A percentile compares a stretch with the other conserved stretches of the same genome.
phyloP scores from a whole-genome alignment of 2,888 invertebrate genomes.

The Lordiphosa andalusiaca region DNA sequence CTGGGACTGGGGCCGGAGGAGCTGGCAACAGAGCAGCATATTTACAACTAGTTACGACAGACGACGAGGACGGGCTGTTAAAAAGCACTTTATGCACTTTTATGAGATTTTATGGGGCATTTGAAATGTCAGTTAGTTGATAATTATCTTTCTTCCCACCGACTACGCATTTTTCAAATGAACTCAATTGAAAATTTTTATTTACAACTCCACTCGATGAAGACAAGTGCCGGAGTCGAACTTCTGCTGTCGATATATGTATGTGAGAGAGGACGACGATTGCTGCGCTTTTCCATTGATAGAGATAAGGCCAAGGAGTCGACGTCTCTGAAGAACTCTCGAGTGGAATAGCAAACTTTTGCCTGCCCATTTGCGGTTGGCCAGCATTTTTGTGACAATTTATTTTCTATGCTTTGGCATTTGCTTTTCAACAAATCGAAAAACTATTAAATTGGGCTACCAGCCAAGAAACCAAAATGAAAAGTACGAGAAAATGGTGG shows the following conservation, averaged over 20 bases:
- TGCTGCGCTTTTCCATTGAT: conserved; percentile 54
- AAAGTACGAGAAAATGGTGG: conserved; percentile 21
- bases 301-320: conserved; percentile 67
- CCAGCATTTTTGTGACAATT: conserved; percentile 72
- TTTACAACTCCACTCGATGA: conserved; percentile 47
- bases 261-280: conserved; percentile 32
- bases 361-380: conserved; percentile 46
- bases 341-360: conserved; percentile 12
- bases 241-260: conserved; percentile 37
- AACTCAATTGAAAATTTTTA: conserved; percentile 63
- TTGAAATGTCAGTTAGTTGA: conserved; percentile 54
- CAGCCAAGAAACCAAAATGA: conserved; percentile 51
- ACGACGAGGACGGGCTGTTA: conserved; percentile 36
- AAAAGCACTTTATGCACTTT: conserved; percentile 59
- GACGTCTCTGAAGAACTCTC: conserved; percentile 49
- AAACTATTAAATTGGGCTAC: conserved; percentile 75
- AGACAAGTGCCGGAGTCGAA: conserved; percentile 28
- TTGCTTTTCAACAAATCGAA: conserved; percentile 72
- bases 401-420: conserved; percentile 70
- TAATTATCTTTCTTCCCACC: conserved; percentile 46
- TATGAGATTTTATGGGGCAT: conserved; percentile 64
- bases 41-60: conserved; percentile 60
- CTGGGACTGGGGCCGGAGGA: background rate
- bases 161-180: conserved; percentile 34
- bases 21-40: conserved; percentile 43